These are phyloP conservation scores for Chymomyza caudatula DNA, from an alignment of 2,888 invertebrate genomes.

Conservation along the genomic window DNA sequence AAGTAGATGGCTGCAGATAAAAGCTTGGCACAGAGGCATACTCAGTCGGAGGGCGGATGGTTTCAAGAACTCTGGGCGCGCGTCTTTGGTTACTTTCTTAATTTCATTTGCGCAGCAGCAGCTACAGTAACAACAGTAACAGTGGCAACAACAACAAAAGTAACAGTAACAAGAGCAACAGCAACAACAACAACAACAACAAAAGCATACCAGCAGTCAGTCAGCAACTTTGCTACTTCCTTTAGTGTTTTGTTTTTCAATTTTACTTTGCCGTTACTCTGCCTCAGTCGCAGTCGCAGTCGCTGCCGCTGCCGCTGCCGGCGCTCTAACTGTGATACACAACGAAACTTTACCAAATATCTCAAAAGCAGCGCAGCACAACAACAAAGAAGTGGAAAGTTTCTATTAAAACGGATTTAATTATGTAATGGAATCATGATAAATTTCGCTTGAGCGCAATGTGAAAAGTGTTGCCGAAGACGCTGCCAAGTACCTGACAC, in stretches of 20 bases:
- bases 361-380: slow-evolving; percentile 52
- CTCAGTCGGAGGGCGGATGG: slow-evolving; percentile 22
- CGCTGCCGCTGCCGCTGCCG: not conserved
- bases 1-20: not conserved
- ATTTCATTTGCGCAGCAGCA: slow-evolving; percentile 61
- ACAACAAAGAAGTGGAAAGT: slow-evolving; percentile 62
- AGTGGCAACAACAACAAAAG: slow-evolving; percentile 1
- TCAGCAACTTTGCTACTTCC: slow-evolving; percentile 31
- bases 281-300: not conserved
- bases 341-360: slow-evolving; percentile 63
- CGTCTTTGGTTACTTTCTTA: slow-evolving; percentile 70
- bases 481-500: slow-evolving; percentile 47
- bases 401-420: slow-evolving; percentile 75
- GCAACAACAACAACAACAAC: slow-evolving; percentile 26
- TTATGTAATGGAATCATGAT: slow-evolving; percentile 76
- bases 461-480: slow-evolving; percentile 66
- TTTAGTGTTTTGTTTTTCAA: slow-evolving; percentile 66
- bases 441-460: slow-evolving; percentile 66
- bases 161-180: slow-evolving; percentile 22
- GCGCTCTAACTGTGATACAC: not conserved
- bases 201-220: slow-evolving; percentile 19
- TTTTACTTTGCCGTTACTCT: slow-evolving; percentile 44
- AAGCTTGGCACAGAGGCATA: not conserved
- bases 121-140: slow-evolving; percentile 26
- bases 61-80: slow-evolving; percentile 35